Evolutionary conservation across 2,888 invertebrate species (phyloP), one percentile per base, ranked within the genome.

Genomic region (Noctua janthe): DNA sequence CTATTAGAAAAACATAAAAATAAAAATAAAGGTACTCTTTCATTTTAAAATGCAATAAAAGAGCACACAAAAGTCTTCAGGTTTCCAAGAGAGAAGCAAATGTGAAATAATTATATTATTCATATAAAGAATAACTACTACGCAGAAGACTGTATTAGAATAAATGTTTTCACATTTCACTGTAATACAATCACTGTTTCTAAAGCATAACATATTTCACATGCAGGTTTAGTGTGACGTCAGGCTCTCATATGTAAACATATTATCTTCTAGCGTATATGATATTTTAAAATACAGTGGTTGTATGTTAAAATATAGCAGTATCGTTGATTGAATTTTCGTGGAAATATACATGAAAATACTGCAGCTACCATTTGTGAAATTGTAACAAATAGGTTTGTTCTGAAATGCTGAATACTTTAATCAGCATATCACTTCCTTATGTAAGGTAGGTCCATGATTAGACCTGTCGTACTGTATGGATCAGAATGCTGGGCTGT

Each of bases 121-220:
- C 54, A 54, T 62, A 39, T 73, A 75, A 66, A 43, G 43, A 62
- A 75, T 80, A 74, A 62, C 20, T 56, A 71, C 72, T 66, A 8
- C 75, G 70, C n/a, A 54, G 35, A 6, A 75, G 51, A 59, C 59
- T 75, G 15, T 73, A 81, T 73, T 74, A 78, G 11, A 86, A 84
- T 86, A 72, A 74, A 84, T 83, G 72, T 86, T 82, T 84, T 86
- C 35, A 72, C 72, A 75, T 84, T 75, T 83, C 72, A 59, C n/a
- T 73, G 39, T 81, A 76, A 75, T 73, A 49, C 67, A 39, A 67
- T 71, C 66, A 56, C 2, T 82, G 77, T 77, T 76, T 82, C 71
- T 67, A 51, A 73, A 76, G 15, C 72, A 62, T 76, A 64, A 76
- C 51, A 77, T 71, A 74, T 82, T 86, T 82, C 39, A 75, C 39